Evolutionary conservation across 2,888 invertebrate genomes (phyloP), one percentile per base, ranked within the genome.

Genomic region (Harmothoe impar): DNA sequence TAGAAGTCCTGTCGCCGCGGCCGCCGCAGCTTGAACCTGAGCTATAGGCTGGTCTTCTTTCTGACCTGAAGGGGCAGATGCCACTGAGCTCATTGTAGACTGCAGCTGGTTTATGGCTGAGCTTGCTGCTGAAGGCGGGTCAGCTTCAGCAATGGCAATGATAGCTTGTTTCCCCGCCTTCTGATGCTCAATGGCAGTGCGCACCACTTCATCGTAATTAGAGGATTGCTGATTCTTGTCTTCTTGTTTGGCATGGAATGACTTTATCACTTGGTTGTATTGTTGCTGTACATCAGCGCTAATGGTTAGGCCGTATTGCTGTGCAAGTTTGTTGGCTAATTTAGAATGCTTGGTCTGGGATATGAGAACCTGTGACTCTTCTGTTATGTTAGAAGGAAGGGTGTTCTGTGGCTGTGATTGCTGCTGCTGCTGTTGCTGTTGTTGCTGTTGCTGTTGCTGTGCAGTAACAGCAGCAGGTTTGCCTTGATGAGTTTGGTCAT

Each of bases 391-490:
- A 52, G 72, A 89, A 20, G 52, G 17, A 29, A 33, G 85, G 0
- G 89, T 52, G 90, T 43, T 81, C 25, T 35, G 35, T 68, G 33
- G 89, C 89, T 23, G 89, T 81, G 35, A 15, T 17, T 89, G 89
- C 35, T 89, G 77, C 31, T 78, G 85, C 35, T 90, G 90, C 89
- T 86, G 90, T 35, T 90, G 90, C 43, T 62, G 90, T 7, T 86
- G 86, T 54, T 86, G 86, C 23, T 52, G 54, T n/a, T 86, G 85
- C 51, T 52, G 85, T 15, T 85, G 85, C 17, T 35, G 86, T 84
- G 84, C 31, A 29, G 0, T 72, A 29, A 0, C 20, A 20, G 84
- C 43, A 35, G 43, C 84, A 43, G 72, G 15, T 72, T 72, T 72
- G 17, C 72, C 72, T 72, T 72, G 72, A 17, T 72, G 29, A 29